A percentile compares a stretch with the other conserved stretches of the same genome.
Evolutionary conservation across 2,113 vertebrate species (phyloP).

Genomic region (Daboia siamensis): DNA sequence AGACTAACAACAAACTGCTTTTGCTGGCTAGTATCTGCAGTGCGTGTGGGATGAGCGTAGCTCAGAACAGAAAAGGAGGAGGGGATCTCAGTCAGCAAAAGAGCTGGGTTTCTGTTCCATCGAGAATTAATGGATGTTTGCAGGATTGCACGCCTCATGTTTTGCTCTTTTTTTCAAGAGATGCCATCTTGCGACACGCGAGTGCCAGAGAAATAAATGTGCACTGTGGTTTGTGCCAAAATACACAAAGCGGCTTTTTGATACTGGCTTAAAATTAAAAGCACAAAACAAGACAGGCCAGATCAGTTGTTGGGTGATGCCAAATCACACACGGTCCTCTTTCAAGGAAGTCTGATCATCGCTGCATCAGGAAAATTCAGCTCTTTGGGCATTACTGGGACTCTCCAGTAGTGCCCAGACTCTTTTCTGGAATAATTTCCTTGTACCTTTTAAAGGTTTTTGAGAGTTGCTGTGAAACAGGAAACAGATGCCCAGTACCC

Average conservation of each 20-base stretch:
- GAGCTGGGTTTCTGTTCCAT: background rate
- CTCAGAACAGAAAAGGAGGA: slow-evolving; percentile 2
- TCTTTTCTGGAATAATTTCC: background rate
- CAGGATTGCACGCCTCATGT: background rate
- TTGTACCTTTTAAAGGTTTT: background rate
- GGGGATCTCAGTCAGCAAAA: background rate
- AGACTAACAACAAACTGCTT: background rate
- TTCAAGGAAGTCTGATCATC: background rate
- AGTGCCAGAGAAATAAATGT: background rate
- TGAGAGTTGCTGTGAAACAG: background rate
- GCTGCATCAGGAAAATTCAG: background rate
- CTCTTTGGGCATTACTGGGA: background rate
- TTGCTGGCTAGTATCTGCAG: background rate
- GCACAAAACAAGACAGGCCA: background rate
- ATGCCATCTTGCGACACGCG: background rate
- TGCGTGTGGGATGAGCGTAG: background rate
- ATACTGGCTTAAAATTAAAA: slow-evolving; percentile 4
- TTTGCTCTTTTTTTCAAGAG: background rate
- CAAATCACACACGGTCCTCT: background rate
- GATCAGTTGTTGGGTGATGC: background rate
- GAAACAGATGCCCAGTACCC: background rate
- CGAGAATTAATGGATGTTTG: slow-evolving; percentile 13
- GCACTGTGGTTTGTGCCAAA: background rate
- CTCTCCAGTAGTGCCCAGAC: background rate
- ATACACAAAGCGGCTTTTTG: background rate